Percentiles rank a stretch among this genome's conserved stretches.
phyloP scores from a whole-genome alignment of 2,888 invertebrate genomes.

The Acanthosepion pharaonis region DNA sequence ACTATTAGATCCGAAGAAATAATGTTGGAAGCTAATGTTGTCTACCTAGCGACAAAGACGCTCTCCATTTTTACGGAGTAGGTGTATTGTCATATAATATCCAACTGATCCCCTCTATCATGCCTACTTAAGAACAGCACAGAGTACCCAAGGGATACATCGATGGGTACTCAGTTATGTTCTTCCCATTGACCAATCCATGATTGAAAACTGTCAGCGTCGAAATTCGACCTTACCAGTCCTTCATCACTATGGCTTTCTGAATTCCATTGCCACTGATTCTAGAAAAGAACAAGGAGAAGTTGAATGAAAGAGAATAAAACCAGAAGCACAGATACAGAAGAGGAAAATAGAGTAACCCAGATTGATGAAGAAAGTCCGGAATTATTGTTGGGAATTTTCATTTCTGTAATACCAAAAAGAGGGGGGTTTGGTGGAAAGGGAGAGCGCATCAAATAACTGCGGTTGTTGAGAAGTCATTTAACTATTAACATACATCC shows the following conservation, averaged over 20 bases:
- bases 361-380: conserved; percentile 35
- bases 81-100: neutral
- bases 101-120: neutral
- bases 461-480: no score
- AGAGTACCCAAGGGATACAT: neutral
- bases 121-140: neutral
- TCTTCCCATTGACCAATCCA: conserved; percentile 41
- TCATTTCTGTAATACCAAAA: neutral
- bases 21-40: no score
- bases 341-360: conserved; percentile 40
- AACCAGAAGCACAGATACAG: neutral
- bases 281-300: conserved; percentile 65
- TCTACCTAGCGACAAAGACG: no score
- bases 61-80: no score
- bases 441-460: no score
- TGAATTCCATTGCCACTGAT: conserved; percentile 70
- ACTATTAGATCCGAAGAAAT: no score
- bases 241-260: conserved; percentile 70
- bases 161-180: neutral
- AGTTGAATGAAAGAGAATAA: conserved; percentile 44
- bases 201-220: conserved; percentile 53
- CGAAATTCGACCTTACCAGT: conserved; percentile 67
- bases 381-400: neutral
- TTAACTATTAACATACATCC: no score
- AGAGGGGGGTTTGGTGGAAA: no score